phyloP scores from a whole-genome alignment of 2,888 invertebrate genomes.

The Notodonta dromedarius region DNA sequence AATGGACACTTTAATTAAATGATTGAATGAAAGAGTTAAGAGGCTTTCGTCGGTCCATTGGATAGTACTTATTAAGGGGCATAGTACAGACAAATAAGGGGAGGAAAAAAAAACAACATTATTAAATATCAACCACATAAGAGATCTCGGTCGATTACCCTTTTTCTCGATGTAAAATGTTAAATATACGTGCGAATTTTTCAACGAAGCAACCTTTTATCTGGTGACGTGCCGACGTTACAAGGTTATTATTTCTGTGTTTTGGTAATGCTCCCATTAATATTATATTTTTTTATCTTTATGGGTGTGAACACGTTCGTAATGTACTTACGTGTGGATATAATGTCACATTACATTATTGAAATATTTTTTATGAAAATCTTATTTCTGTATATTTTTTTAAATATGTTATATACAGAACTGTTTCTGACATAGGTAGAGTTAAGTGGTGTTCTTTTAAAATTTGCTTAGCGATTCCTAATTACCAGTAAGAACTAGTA shows the following conservation, averaged over 20 bases:
- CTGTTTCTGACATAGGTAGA: no score
- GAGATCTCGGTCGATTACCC: conserved; percentile 18
- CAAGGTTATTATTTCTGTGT: conserved; percentile 20
- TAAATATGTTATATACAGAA: no score
- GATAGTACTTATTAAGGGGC: background rate
- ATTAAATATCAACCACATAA: conserved; percentile 32
- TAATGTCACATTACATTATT: background rate
- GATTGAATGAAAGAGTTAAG: conserved; percentile 6
- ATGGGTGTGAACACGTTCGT: background rate
- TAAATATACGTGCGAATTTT: conserved; percentile 28
- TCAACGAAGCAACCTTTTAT: conserved; percentile 23
- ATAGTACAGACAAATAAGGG: conserved; percentile 12
- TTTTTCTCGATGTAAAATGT: conserved; percentile 26
- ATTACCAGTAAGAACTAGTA: no score
- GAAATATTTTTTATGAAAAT: background rate
- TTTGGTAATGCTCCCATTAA: conserved; percentile 6
- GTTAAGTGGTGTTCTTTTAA: no score
- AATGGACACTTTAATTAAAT: conserved; percentile 1
- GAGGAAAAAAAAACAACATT: conserved; percentile 16
- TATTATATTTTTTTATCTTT: conserved; percentile 1
- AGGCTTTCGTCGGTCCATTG: conserved; percentile 1
- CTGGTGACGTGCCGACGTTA: conserved; percentile 8
- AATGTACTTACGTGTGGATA: background rate
- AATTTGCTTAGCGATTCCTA: no score
- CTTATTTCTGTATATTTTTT: background rate